Conservation (phyloP, 2,113 vertebrate genomes). For the Aphyosemion australe region DNA sequence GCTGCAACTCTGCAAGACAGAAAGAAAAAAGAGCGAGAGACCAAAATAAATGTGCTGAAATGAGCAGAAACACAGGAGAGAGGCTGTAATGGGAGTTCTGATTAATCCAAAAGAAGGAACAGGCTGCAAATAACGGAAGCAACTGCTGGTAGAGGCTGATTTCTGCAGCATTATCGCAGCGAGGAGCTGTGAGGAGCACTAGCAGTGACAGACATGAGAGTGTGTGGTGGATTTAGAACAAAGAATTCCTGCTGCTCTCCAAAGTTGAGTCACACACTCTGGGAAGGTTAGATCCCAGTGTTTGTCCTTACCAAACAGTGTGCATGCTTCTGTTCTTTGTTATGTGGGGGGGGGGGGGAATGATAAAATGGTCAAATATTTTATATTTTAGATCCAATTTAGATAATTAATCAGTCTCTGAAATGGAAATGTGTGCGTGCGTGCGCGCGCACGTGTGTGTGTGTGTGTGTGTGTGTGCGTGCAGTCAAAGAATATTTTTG, state of each 20-base stretch:
- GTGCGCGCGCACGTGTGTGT: no score
- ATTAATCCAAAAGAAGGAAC: slow-evolving; percentile 16
- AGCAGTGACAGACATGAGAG: slow-evolving; percentile 59
- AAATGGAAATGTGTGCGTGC: no score
- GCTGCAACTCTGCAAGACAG: slow-evolving; percentile 86
- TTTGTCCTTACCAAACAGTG: slow-evolving; percentile 23
- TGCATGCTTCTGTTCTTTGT: not conserved
- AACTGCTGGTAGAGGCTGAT: slow-evolving; percentile 17
- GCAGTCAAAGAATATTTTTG: no score
- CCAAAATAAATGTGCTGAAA: slow-evolving; percentile 17
- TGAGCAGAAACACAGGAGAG: slow-evolving; percentile 4
- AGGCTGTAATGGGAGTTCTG: slow-evolving; percentile 6
- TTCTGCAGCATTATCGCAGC: slow-evolving; percentile 38
- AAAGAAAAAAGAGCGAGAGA: slow-evolving; percentile 17
- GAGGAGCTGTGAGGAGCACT: slow-evolving; percentile 36
- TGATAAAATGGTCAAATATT: not conserved
- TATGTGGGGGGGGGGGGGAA: no score
- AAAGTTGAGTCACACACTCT: slow-evolving; percentile 39
- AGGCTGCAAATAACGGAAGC: slow-evolving; percentile 15
- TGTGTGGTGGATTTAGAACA: slow-evolving; percentile 61
- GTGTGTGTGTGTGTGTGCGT: no score
- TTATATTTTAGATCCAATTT: not conserved
- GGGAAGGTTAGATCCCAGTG: slow-evolving; percentile 49
- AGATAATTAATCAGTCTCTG: no score
- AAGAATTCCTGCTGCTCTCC: slow-evolving; percentile 59